phyloP scores from a whole-genome alignment of 1,140 invertebrate genomes.

The Choristoneura fumiferana region DNA sequence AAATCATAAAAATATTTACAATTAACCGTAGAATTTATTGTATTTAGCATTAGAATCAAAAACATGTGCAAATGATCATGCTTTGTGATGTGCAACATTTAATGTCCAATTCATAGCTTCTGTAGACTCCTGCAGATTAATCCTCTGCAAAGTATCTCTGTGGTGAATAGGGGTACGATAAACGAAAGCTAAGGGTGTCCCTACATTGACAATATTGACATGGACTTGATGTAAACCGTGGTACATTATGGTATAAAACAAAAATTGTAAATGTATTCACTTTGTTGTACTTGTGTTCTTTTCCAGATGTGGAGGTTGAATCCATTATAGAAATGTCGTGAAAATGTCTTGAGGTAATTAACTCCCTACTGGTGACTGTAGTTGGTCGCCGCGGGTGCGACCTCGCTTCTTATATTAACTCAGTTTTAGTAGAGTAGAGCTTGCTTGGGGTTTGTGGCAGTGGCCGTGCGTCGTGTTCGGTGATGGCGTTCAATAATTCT shows the following conservation, averaged over 20 bases:
- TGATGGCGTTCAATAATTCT: constrained; percentile 46
- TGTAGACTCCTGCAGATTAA: too few relatives aligned
- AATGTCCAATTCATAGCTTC: too few relatives aligned
- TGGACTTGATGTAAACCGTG: constrained; percentile 75
- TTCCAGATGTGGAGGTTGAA: constrained; percentile 78
- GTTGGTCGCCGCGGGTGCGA: constrained; percentile 32
- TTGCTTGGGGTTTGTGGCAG: constrained; percentile 65
- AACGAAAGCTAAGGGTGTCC: too few relatives aligned
- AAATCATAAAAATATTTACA: too few relatives aligned
- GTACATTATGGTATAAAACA: constrained; percentile 57
- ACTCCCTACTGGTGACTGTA: constrained; percentile 75
- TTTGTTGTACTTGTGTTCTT: constrained; percentile 79
- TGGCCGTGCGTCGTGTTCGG: constrained; percentile 35
- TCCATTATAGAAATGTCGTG: constrained; percentile 77
- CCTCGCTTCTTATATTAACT: constrained; percentile 43
- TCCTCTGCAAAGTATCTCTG: too few relatives aligned
- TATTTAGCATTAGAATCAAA: too few relatives aligned
- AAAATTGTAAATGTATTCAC: constrained; percentile 67
- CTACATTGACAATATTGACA: constrained; percentile 25
- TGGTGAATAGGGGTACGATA: too few relatives aligned
- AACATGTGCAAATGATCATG: too few relatives aligned
- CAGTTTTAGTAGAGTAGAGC: constrained; percentile 50
- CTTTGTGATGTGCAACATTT: too few relatives aligned
- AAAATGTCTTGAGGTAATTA: constrained; percentile 77
- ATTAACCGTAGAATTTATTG: too few relatives aligned